Percentiles rank a stretch among this genome's conserved stretches.
phyloP scores from a whole-genome alignment of 1,140 invertebrate species.

The Lepidurus arcticus region DNA sequence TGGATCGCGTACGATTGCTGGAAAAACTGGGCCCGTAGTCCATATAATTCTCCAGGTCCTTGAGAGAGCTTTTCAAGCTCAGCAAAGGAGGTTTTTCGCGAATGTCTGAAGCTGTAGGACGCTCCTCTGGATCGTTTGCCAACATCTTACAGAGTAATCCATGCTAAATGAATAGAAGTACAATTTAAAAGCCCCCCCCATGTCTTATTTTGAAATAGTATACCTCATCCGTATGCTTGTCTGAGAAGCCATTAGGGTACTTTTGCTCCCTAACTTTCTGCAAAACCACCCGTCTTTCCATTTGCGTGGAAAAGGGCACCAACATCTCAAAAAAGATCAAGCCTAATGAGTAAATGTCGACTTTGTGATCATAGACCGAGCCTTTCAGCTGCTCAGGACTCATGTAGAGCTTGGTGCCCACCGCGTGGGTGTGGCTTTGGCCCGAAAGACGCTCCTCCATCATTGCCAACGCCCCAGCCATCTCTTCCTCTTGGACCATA shows the following conservation, averaged over 20 bases:
- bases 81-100: slow-evolving; percentile 48
- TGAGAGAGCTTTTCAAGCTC: neutral
- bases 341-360: slow-evolving; percentile 93
- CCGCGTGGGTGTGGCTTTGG: slow-evolving; percentile 57
- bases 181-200: slow-evolving; percentile 26
- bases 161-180: slow-evolving; percentile 53
- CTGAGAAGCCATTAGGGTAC: slow-evolving; percentile 65
- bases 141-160: slow-evolving; percentile 70
- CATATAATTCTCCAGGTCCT: slow-evolving; percentile 1
- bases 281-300: slow-evolving; percentile 66
- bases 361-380: slow-evolving; percentile 80
- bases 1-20: neutral
- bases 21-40: neutral
- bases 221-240: slow-evolving; percentile 64
- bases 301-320: slow-evolving; percentile 79
- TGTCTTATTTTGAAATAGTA: slow-evolving; percentile 32
- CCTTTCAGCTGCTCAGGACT: slow-evolving; percentile 78
- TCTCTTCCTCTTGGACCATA: slow-evolving; percentile 59
- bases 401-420: slow-evolving; percentile 93
- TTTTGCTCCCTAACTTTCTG: slow-evolving; percentile 55
- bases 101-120: slow-evolving; percentile 71
- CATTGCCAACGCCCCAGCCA: slow-evolving; percentile 38
- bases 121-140: slow-evolving; percentile 58
- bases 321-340: slow-evolving; percentile 90
- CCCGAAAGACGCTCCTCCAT: neutral